Conservation (phyloP, 2,888 invertebrate genomes). For the Choreutis nemorana region DNA sequence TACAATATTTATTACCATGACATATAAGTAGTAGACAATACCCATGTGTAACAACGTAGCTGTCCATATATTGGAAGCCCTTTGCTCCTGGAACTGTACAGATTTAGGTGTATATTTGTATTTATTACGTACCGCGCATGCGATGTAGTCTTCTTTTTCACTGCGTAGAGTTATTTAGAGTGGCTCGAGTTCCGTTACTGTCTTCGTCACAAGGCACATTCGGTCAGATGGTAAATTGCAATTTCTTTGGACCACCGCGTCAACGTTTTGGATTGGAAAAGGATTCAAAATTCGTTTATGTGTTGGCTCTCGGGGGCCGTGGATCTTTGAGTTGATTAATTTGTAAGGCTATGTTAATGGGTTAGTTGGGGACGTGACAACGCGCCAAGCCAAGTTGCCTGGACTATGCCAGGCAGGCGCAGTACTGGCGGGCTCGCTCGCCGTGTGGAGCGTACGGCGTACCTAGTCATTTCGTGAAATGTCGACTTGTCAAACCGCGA, state of each 20-base stretch:
- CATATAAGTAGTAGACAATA: slow-evolving; percentile 48
- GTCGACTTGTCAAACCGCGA: slow-evolving; percentile 61
- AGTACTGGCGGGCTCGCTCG: slow-evolving; percentile 21
- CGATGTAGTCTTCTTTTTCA: slow-evolving; percentile 35
- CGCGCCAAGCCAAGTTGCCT: slow-evolving; percentile 15
- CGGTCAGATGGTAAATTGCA: slow-evolving; percentile 23
- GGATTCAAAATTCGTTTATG: slow-evolving; percentile 36
- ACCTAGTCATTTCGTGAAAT: slow-evolving; percentile 67
- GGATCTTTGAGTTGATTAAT: slow-evolving; percentile 39
- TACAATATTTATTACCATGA: slow-evolving; percentile 54
- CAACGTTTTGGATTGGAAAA: slow-evolving; percentile 24
- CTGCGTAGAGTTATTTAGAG: slow-evolving; percentile 50
- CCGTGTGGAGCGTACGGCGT: slow-evolving; percentile 33
- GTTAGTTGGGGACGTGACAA: slow-evolving; percentile 5
- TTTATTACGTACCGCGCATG: slow-evolving; percentile 39
- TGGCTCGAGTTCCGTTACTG: slow-evolving; percentile 62
- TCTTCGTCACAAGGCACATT: slow-evolving; percentile 45
- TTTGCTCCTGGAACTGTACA: slow-evolving; percentile 39
- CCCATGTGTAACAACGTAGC: slow-evolving; percentile 48
- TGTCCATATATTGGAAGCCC: slow-evolving; percentile 27
- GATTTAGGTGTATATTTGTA: slow-evolving; percentile 47
- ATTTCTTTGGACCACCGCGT: slow-evolving; percentile 15
- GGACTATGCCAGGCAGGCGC: slow-evolving; percentile 23
- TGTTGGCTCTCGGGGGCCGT: slow-evolving; percentile 21
- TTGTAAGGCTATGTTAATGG: slow-evolving; percentile 39